phyloP scores from a whole-genome alignment of 2,797 vertebrate species.

The Neoniphon sammara region DNA sequence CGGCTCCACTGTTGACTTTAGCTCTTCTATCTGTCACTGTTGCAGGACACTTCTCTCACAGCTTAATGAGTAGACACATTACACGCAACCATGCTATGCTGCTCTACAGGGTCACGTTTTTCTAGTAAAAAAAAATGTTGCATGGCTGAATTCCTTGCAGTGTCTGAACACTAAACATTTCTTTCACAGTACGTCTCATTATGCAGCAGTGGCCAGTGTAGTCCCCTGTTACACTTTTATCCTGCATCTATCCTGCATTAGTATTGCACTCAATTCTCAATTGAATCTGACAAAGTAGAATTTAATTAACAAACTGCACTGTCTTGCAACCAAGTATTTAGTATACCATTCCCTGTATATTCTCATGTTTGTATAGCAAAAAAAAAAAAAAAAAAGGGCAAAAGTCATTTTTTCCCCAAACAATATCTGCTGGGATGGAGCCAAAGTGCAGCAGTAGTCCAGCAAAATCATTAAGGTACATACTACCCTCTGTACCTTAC shows the following conservation, averaged over 20 bases:
- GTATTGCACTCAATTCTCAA: not conserved
- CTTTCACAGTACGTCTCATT: slow-evolving; percentile 14
- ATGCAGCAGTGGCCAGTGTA: not conserved
- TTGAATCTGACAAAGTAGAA: not conserved
- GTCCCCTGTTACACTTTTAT: not conserved
- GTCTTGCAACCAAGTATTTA: not conserved
- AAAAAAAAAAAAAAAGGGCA: not conserved
- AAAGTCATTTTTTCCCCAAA: not conserved
- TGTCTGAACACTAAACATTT: not conserved
- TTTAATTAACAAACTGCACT: not conserved
- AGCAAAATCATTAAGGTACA: no score
- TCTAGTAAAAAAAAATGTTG: slow-evolving; percentile 23
- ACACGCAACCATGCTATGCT: not conserved
- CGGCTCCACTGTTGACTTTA: slow-evolving; percentile 15
- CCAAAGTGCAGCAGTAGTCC: not conserved
- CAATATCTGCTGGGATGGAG: not conserved
- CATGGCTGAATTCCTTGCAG: slow-evolving; percentile 23
- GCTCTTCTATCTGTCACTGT: slow-evolving; percentile 1
- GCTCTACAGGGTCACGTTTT: slow-evolving; percentile 17
- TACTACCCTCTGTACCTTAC: no score
- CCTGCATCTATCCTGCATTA: not conserved
- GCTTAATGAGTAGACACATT: slow-evolving; percentile 19
- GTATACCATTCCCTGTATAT: no score
- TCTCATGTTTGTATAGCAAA: no score
- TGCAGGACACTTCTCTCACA: slow-evolving; percentile 15